Base-by-base conservation (phyloP, 1,140 invertebrate species). In the Aphelenchoides fujianensis region DNA sequence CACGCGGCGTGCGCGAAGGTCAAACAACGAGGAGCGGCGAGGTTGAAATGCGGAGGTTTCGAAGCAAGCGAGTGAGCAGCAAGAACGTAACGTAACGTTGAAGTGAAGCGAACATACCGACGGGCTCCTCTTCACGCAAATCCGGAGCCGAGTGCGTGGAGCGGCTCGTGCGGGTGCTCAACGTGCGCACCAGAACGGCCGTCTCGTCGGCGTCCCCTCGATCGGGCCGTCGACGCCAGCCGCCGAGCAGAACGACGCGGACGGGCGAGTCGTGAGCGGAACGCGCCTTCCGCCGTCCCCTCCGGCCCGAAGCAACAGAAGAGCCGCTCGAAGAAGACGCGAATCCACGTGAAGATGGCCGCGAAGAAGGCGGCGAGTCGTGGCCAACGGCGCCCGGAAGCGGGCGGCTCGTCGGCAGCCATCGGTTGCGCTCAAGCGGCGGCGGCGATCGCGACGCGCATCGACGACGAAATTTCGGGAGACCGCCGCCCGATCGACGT, bases 301-400 rank as follows among this genome's bases (percentile, higher is more conserved):
- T 59, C 23, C 34, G 55, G 19, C 34, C 55, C 27, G 5, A 12
- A 48, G 23, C 5, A 59, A 59, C 55, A 59, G 55, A 59, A 59
- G 5, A 59, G 5, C 5, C 55, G 19, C 28, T 32, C 12, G 34
- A 59, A 5, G 55, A 59, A 59, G 55, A 7, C 19, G 55, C 55
- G 34, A 59, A 59, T 59, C 55, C 55, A 59, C 5, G 5, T 5
- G 23, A n/a, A n/a, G n/a, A 59, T 7, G 55, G 34, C 5, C 5
- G 55, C 19, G 5, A 5, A 59, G 34, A 59, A 7, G n/a, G n/a
- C n/a, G n/a, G n/a, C n/a, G n/a, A n/a, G n/a, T n/a, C n/a, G n/a
- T n/a, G n/a, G n/a, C n/a, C n/a, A n/a, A 59, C 55, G 19, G 55
- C 34, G 5, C 5, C 5, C 28, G 34, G 34, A 59, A 19, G 27